Evolutionary conservation across 2,888 invertebrate species (phyloP).

Genomic region (Ptychoptera albimana): DNA sequence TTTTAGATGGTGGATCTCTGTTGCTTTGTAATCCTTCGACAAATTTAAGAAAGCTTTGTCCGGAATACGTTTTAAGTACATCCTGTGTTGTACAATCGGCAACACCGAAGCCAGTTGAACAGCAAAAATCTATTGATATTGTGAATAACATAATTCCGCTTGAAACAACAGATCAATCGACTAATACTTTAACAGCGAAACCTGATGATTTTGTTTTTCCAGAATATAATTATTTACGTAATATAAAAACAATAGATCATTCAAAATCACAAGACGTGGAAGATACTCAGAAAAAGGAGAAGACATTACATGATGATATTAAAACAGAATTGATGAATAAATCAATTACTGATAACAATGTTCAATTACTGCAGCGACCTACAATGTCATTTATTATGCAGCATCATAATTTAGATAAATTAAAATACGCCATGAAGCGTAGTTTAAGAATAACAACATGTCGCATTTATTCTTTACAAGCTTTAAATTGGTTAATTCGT

Average conservation of each 20-base stretch:
- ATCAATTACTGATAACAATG: conserved; percentile 6
- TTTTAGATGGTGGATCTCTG: conserved; percentile 24
- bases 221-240: neutral
- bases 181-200: neutral
- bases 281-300: neutral
- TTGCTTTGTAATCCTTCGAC: conserved; percentile 79
- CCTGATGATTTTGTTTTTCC: conserved; percentile 1
- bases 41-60: conserved; percentile 66
- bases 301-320: neutral
- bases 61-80: conserved; percentile 36
- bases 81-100: conserved; percentile 23
- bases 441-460: conserved; percentile 66
- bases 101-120: conserved; percentile 18
- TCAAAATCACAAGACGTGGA: neutral
- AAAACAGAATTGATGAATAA: neutral
- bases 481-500: conserved; percentile 86
- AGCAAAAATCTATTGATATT: conserved; percentile 24
- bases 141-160: neutral
- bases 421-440: conserved; percentile 77
- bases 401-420: conserved; percentile 67
- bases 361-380: conserved; percentile 38
- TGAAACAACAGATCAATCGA: neutral
- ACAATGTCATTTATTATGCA: conserved; percentile 77
- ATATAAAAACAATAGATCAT: neutral
- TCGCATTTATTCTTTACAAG: conserved; percentile 80